These are phyloP conservation scores for Dryococelus australis DNA, from an alignment of 2,888 invertebrate genomes.

Conservation along the genomic window DNA sequence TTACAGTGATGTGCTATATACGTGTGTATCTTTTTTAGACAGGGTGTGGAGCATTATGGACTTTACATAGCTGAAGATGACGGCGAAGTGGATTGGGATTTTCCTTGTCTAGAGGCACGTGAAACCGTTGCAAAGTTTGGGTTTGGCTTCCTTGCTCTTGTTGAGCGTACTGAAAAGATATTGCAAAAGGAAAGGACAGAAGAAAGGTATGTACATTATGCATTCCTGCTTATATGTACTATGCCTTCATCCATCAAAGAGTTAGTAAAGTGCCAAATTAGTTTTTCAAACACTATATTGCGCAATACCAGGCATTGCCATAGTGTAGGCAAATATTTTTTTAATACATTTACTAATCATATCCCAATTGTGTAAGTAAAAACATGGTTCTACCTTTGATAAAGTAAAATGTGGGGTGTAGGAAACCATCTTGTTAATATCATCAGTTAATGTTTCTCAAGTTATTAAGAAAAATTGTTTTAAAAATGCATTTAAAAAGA, in stretches of 20 bases:
- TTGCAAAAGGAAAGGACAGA: constrained; percentile 29
- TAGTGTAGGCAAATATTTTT: no score
- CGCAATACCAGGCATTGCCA: no score
- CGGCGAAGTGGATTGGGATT: constrained; percentile 92
- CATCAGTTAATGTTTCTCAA: no score
- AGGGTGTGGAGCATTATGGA: constrained; percentile 69
- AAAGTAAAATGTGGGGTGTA: no score
- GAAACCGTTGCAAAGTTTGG: constrained; percentile 94
- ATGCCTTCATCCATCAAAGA: neutral
- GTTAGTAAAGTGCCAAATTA: no score
- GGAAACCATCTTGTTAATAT: no score
- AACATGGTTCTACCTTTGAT: no score
- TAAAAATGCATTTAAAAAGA: no score
- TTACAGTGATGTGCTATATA: neutral
- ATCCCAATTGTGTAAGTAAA: no score
- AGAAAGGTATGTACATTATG: neutral
- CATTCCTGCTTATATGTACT: neutral
- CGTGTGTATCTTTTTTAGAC: neutral
- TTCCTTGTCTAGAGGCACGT: constrained; percentile 86
- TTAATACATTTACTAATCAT: no score
- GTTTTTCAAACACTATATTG: no score
- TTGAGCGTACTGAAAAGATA: constrained; percentile 67
- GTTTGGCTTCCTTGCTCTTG: constrained; percentile 86
- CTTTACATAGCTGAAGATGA: constrained; percentile 96
- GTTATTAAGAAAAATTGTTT: no score